A percentile compares a stretch with the other conserved stretches of the same genome.
phyloP scores from a whole-genome alignment of 1,140 invertebrate genomes.

The Drosophila melanogaster region DNA sequence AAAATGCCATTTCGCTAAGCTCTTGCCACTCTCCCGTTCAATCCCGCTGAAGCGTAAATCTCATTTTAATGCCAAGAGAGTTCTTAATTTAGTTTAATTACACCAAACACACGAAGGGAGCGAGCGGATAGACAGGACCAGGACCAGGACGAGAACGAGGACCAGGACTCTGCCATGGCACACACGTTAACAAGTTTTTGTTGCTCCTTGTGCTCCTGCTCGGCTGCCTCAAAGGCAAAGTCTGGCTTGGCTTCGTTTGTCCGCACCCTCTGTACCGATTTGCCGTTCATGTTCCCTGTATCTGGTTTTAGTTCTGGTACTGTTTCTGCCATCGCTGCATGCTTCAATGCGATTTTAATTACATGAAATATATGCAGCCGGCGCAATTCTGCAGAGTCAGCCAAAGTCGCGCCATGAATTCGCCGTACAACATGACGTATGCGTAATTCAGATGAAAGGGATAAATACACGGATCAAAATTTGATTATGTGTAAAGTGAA shows the following conservation, averaged over 20 bases:
- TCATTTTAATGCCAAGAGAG: constrained; percentile 82
- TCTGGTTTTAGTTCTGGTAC: constrained; percentile 1
- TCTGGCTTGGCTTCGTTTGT: constrained; percentile 47
- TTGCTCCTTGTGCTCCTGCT: constrained; percentile 17
- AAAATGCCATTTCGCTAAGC: constrained; percentile 78
- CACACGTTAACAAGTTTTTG: constrained; percentile 73
- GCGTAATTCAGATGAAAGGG: constrained; percentile 58
- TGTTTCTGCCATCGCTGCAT: constrained; percentile 37
- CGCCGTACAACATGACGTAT: constrained; percentile 73
- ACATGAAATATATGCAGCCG: constrained; percentile 79
- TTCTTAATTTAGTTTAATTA: constrained; percentile 83
- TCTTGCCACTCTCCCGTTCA: constrained; percentile 62
- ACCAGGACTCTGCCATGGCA: constrained; percentile 1
- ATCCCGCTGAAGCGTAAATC: constrained; percentile 78
- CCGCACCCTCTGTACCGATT: constrained; percentile 2
- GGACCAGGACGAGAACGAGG: not conserved
- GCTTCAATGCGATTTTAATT: constrained; percentile 82
- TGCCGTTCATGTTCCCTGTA: not conserved
- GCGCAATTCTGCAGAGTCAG: constrained; percentile 62
- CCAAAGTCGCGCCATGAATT: constrained; percentile 55
- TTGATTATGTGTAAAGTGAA: not conserved
- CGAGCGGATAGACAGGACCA: not conserved
- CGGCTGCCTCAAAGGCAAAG: constrained; percentile 71
- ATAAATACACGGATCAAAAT: constrained; percentile 8
- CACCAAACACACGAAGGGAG: constrained; percentile 57